Evolutionary conservation across 2,888 invertebrate genomes (phyloP).

Genomic region (Rutpela maculata): DNA sequence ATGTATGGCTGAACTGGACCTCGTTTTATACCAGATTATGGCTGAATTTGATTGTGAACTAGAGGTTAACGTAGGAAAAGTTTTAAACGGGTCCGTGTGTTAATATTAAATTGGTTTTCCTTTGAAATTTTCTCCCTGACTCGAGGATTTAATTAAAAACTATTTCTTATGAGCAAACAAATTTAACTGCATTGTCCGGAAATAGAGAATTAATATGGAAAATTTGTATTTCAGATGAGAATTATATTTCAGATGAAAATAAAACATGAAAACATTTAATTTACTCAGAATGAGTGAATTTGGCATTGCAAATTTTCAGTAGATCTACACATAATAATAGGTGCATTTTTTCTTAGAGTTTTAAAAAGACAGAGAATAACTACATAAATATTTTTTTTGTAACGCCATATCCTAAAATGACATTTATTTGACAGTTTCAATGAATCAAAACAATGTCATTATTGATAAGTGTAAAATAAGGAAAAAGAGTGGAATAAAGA

Average conservation of each 20-base stretch:
- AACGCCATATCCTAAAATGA: too few relatives aligned
- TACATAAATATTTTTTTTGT: too few relatives aligned
- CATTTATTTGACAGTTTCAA: too few relatives aligned
- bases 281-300: too few relatives aligned
- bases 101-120: conserved; percentile 27
- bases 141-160: conserved; percentile 22
- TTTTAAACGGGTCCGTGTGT: conserved; percentile 23
- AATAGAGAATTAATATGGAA: background rate
- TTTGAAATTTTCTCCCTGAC: conserved; percentile 14
- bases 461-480: too few relatives aligned
- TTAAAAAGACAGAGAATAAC: too few relatives aligned
- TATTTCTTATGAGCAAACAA: conserved; percentile 24
- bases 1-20: background rate
- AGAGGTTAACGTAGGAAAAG: conserved; percentile 8
- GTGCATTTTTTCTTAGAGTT: too few relatives aligned
- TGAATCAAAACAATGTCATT: too few relatives aligned
- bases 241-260: background rate
- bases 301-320: too few relatives aligned
- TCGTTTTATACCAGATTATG: conserved; percentile 12
- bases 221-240: background rate
- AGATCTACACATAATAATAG: too few relatives aligned
- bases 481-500: too few relatives aligned
- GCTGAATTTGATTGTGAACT: conserved; percentile 22
- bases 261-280: too few relatives aligned
- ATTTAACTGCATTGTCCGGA: conserved; percentile 1